Evolutionary conservation across 2,797 vertebrate species (phyloP).

Genomic region (Pempheris klunzingeri): DNA sequence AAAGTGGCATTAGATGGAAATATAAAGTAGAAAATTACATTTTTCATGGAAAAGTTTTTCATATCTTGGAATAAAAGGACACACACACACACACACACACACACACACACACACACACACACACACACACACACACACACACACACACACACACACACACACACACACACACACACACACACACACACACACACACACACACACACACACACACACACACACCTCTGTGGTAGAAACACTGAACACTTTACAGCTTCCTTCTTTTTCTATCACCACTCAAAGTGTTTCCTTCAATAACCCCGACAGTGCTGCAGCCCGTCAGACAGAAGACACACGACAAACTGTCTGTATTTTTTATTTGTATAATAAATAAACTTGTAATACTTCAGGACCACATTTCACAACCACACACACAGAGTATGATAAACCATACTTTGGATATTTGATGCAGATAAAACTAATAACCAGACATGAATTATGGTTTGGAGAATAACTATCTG

Average conservation of each 20-base stretch:
- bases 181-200: no score
- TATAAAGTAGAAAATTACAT: background rate
- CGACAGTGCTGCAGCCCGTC: background rate
- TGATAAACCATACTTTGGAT: constrained; percentile 58
- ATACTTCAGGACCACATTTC: constrained; percentile 80
- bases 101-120: no score
- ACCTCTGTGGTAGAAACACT: background rate
- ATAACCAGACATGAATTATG: constrained; percentile 7
- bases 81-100: no score
- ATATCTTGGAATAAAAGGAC: no score
- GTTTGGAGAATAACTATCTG: background rate
- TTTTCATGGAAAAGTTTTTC: no score
- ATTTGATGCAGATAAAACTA: constrained; percentile 47
- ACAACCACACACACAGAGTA: constrained; percentile 81
- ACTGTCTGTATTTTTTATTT: constrained; percentile 76
- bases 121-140: no score
- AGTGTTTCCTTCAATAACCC: background rate
- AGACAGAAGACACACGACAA: background rate
- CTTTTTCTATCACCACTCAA: background rate
- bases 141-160: no score
- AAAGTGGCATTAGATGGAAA: background rate
- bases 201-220: no score
- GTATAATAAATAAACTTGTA: constrained; percentile 85
- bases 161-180: no score
- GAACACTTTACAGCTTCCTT: background rate